Evolutionary conservation across 1,140 invertebrate genomes (phyloP).

Genomic region (Pseudobourletiella spinata): DNA sequence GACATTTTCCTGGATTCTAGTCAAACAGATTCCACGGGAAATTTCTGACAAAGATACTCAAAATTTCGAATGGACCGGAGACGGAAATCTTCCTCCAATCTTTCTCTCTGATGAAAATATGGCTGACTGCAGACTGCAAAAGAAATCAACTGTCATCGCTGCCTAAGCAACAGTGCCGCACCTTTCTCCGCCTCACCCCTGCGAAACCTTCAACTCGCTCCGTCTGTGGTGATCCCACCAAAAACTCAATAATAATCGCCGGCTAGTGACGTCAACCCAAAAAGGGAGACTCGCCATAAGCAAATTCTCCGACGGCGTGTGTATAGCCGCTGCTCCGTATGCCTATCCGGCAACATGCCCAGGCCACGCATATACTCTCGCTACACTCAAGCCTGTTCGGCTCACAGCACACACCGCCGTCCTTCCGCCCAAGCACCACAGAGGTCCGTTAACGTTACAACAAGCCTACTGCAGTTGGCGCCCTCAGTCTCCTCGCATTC

Average conservation of each 20-base stretch:
- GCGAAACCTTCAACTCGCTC: too few relatives aligned
- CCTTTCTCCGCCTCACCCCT: conserved; percentile 1
- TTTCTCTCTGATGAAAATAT: conserved; percentile 7
- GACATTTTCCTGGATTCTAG: conserved; percentile 56
- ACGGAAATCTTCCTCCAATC: not conserved
- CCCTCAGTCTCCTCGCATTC: too few relatives aligned
- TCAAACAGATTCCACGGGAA: conserved; percentile 41
- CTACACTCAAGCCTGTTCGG: too few relatives aligned
- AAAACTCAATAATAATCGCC: not conserved
- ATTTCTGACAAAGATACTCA: not conserved
- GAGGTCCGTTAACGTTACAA: too few relatives aligned
- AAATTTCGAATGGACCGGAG: conserved; percentile 11
- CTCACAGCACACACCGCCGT: too few relatives aligned
- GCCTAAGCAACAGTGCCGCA: conserved; percentile 9
- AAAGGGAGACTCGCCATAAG: too few relatives aligned
- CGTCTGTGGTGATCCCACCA: not conserved
- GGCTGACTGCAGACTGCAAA: not conserved
- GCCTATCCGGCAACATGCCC: too few relatives aligned
- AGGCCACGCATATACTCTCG: too few relatives aligned
- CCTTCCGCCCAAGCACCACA: too few relatives aligned
- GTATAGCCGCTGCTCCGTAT: too few relatives aligned
- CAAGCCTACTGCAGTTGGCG: too few relatives aligned
- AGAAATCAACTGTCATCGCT: conserved; percentile 25
- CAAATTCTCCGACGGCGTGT: too few relatives aligned
- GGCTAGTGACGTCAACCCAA: not conserved